Evolutionary conservation across 2,888 invertebrate genomes (phyloP), one percentile per base, ranked within the genome.

Genomic region (Neuroscelio doddi): DNA sequence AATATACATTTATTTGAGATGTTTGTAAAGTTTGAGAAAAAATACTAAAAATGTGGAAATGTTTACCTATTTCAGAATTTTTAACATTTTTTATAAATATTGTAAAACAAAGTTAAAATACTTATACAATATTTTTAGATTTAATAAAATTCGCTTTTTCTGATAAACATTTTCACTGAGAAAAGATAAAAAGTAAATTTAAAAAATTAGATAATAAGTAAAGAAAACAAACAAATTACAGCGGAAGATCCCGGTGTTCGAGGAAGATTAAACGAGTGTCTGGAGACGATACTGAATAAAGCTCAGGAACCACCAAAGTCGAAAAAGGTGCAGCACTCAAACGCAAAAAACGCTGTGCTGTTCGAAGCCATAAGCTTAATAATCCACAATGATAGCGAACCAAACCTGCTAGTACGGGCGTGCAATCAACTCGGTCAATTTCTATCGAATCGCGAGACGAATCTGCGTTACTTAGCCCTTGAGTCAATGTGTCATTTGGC

Each of bases 291-390:
- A 81, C 88, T 98, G 78, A 98, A 98, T 85, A 98, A 98, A 88
- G 98, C 98, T 14, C 98, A 98, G 86, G 99, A 99, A 86, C 98
- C 98, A 71, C 98, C 98, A 21, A 98, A 98, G 86, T 99, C 98
- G 44, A 99, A 99, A 87, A 99, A 99, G 87, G 98, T 99, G 21
- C 99, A 99, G 87, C 99, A 99, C 86, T 98, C 98, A 44, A 99
- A 99, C 88, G 98, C 99, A 58, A 99, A 99, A 86, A 99, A 99
- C 87, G 98, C 99, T 47, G 98, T 99, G 17, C 88, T 99, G 14
- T 99, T 99, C 87, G 99, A 99, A 88, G 98, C 99, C 39, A 99
- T 99, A 83, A 98, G 98, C 87, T 90, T 99, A 72, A 99, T 99
- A 73, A 99, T 99, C 80, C 99, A 99, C 85, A 97, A 98, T 87